Percentiles rank a stretch among this genome's conserved stretches.
phyloP scores from a whole-genome alignment of 2,888 invertebrate species.

The Troilus luridus region DNA sequence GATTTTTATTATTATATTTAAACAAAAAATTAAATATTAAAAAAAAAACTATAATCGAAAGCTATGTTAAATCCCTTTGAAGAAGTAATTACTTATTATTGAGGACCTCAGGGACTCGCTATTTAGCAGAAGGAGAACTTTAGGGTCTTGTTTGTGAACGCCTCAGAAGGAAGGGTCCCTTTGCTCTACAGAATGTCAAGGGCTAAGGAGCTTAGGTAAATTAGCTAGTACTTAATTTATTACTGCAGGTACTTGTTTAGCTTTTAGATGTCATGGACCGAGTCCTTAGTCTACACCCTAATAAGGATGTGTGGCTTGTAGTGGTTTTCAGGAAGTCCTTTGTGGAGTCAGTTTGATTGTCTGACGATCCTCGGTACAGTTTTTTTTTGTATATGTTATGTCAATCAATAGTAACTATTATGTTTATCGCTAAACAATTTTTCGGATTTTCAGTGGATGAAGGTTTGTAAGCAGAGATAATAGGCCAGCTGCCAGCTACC shows the following conservation, averaged over 20 bases:
- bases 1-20: too few species aligned
- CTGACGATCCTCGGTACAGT: too few species aligned
- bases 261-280: neutral
- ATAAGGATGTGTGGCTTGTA: neutral
- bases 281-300: neutral
- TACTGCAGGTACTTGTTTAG: neutral
- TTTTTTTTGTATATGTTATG: too few species aligned
- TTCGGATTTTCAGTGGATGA: too few species aligned
- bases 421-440: too few species aligned
- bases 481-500: too few species aligned
- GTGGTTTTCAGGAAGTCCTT: neutral
- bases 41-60: neutral
- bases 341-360: neutral
- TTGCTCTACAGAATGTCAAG: neutral
- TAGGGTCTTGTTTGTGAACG: neutral
- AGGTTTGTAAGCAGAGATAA: too few species aligned
- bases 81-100: neutral
- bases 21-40: neutral
- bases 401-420: too few species aligned
- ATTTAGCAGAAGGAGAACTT: neutral
- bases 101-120: neutral
- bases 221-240: conserved; percentile 5
- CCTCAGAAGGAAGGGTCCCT: neutral
- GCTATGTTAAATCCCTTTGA: neutral
- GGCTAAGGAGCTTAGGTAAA: conserved; percentile 19